These are phyloP conservation scores for Phrynocephalus forsythii DNA, from an alignment of 2,797 vertebrate genomes.

Conservation along the genomic window DNA sequence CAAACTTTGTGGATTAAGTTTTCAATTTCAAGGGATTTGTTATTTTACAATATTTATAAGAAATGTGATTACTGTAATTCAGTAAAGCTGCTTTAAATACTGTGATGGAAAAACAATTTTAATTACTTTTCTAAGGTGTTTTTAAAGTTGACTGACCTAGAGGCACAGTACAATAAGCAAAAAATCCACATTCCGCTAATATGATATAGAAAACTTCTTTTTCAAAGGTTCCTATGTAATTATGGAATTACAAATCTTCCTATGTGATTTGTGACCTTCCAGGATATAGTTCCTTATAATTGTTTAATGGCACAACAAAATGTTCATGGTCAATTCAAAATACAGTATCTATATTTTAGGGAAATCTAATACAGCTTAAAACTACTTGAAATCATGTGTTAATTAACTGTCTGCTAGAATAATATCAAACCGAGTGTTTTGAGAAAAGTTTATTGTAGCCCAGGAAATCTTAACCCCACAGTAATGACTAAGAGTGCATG, in stretches of 20 bases:
- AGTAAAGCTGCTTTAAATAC: conserved; percentile 48
- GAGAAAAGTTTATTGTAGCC: too few relatives aligned
- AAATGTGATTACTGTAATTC: conserved; percentile 38
- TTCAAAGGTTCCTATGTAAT: not conserved
- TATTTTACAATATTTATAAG: conserved; percentile 36
- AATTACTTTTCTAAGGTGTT: conserved; percentile 61
- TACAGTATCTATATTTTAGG: not conserved
- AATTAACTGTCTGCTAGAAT: not conserved
- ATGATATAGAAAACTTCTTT: not conserved
- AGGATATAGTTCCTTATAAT: not conserved
- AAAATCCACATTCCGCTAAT: not conserved
- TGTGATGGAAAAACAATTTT: conserved; percentile 32
- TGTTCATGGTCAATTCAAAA: not conserved
- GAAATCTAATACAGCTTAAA: not conserved
- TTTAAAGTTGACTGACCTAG: conserved; percentile 49
- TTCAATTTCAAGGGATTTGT: conserved; percentile 50
- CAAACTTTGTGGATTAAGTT: conserved; percentile 28
- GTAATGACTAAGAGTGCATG: too few relatives aligned
- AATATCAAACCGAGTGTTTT: too few relatives aligned
- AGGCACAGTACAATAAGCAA: conserved; percentile 29
- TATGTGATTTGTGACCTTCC: not conserved
- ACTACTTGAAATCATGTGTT: not conserved
- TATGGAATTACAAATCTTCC: not conserved
- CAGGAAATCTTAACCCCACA: too few relatives aligned
- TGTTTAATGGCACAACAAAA: not conserved